Base-by-base conservation (phyloP, 2,797 vertebrate genomes). In the Mus minutoides region DNA sequence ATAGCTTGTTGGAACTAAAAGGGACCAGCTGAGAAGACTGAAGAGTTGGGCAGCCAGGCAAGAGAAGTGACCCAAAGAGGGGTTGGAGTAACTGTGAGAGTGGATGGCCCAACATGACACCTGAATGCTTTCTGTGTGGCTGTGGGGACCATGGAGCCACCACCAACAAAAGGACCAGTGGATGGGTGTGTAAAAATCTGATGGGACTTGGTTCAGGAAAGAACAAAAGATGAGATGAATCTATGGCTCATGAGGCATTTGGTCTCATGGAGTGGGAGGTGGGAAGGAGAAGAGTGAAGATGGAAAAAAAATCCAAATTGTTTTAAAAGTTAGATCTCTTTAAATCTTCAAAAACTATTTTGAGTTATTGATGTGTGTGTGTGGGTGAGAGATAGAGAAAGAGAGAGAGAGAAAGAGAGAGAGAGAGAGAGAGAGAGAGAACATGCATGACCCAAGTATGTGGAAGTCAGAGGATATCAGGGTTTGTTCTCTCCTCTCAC, bases 271-370 rank as follows among this genome's bases (percentile, higher is more conserved):
- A 8, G 2, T 88, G 12, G 13, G 46, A 49, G 34, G 13, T 85
- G 14, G 17, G 14, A 34, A 60, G n/a, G 83, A 29, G 43, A 76
- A 14, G n/a, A 21, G 2, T 64, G 37, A 58, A 21, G 56, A 79
- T 58, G 90, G 64, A 84, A 95, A 87, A 46, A 94, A 83, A 67
- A 43, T 21, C 79, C 49, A 83, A 34, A 58, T 43, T 58, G 69
- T 86, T 49, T 91, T 26, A 87, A 54, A 71, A 95, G 16, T 11
- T 40, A 64, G 82, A 64, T 34, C 17, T 67, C 82, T 46, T 84
- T 43, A 46, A 84, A 84, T 46, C 16, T 46, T 83, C 10, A 3
- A 84, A 84, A 52, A 83, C 6, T 4, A 31, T 64, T 64, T 46
- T 22, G 46, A 84, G 46, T 64, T 46, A 11, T 64, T 64, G 58